Evolutionary conservation across 2,797 vertebrate genomes (phyloP).

Genomic region (Enteromius treurensis): DNA sequence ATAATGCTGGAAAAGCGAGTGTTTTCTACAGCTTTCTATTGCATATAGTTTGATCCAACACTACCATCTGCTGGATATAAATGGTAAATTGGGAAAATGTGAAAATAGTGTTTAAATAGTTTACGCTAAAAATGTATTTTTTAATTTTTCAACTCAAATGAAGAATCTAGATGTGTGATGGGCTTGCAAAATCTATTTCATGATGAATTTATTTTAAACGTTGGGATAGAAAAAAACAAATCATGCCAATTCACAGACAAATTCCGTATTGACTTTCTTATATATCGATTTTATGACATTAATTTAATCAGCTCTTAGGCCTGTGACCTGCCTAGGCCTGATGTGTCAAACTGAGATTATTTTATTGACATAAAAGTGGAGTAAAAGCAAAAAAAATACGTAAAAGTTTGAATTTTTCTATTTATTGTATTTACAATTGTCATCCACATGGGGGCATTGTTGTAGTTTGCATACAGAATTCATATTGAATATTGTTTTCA

Average conservation of each 20-base stretch:
- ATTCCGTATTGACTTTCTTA: not conserved
- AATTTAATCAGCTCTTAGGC: not conserved
- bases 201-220: not conserved
- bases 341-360: not conserved
- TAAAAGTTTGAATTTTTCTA: too few species aligned
- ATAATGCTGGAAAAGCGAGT: not conserved
- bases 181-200: not conserved
- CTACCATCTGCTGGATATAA: conserved; percentile 18
- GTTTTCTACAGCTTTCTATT: not conserved
- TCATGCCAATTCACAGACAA: not conserved
- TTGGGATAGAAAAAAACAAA: not conserved
- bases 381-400: not conserved
- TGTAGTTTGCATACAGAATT: not conserved
- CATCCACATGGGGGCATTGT: not conserved
- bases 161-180: not conserved
- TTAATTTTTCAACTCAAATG: not conserved
- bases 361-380: not conserved
- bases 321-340: not conserved
- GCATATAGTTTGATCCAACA: conserved; percentile 1
- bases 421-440: not conserved
- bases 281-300: not conserved
- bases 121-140: not conserved
- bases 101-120: not conserved
- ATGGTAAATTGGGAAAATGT: not conserved
- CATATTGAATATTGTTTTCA: not conserved